Evolutionary conservation across 2,113 vertebrate genomes (phyloP), one percentile per base, ranked within the genome.

Genomic region (Microtus richardsoni): DNA sequence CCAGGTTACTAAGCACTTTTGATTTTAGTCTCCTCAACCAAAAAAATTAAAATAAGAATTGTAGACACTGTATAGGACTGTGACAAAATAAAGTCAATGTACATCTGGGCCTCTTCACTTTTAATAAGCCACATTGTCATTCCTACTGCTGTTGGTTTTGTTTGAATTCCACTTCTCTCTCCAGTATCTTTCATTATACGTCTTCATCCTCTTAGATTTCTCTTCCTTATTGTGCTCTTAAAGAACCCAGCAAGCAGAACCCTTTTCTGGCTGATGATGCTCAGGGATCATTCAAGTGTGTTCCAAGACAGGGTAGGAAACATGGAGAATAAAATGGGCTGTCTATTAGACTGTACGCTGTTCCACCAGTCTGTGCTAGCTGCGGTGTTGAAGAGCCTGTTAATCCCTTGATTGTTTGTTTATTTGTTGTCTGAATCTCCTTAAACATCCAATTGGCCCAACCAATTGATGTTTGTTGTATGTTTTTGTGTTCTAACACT

Each of bases 231-330:
- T 24, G n/a, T 2, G 66, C 14, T 66, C 30, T 7, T 66, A 62
- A 71, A 30, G 10, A 28, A 60, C 10, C 62, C 6, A 58, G 19
- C 5, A 54, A 87, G 7, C 3, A 47, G 16, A n/a, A 71, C 0
- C 33, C 80, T 92, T 44, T 5, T 11, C 26, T 47, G 3, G 5
- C 11, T 52, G 16, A 39, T 66, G 0, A 21, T 16, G 3, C 7
- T 10, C 22, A 73, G 60, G 77, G 62, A 70, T 52, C 4, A 19
- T 14, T 82, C 0, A 0, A 0, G 19, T 28, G 1, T 17, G 41
- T 92, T 36, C 49, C 26, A 36, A 41, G 4, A 74, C 14, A 33
- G 17, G 1, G 7, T 3, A 66, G 14, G 12, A 88, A 70, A 26
- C 7, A 24, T 5, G 28, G 44, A 62, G 13, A 70, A 26, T 52